phyloP scores from a whole-genome alignment of 2,888 invertebrate genomes.

The Eumacrocentrus americanus region DNA sequence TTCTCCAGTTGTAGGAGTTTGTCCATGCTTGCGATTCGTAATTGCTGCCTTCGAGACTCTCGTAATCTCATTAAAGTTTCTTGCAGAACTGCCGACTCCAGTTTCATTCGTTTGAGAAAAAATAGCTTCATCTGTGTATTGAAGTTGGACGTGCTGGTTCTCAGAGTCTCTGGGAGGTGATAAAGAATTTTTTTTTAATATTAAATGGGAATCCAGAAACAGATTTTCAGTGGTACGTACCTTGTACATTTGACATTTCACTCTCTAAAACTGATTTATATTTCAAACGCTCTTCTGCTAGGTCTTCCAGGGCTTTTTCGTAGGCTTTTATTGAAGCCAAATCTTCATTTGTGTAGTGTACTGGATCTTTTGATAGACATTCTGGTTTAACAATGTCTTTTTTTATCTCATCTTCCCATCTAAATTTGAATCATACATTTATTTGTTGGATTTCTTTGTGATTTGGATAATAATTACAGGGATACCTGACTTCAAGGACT shows the following conservation, averaged over 20 bases:
- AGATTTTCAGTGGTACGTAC: constrained; percentile 30
- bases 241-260: constrained; percentile 71
- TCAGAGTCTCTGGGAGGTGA: constrained; percentile 62
- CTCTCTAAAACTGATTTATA: constrained; percentile 75
- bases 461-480: not conserved
- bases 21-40: constrained; percentile 15
- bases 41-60: constrained; percentile 43
- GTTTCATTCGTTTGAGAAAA: constrained; percentile 66
- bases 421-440: constrained; percentile 38
- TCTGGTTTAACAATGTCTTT: constrained; percentile 79
- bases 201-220: not conserved
- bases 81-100: constrained; percentile 75
- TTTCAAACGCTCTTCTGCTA: constrained; percentile 75
- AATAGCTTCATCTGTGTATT: constrained; percentile 66
- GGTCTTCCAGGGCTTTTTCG: constrained; percentile 71
- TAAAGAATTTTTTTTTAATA: not conserved
- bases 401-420: constrained; percentile 89
- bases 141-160: constrained; percentile 68
- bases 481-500: constrained; percentile 72
- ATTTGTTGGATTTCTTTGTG: not conserved
- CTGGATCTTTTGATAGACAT: constrained; percentile 68
- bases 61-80: constrained; percentile 69
- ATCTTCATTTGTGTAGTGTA: constrained; percentile 77
- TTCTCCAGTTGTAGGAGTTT: constrained; percentile 39
- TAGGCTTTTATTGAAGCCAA: constrained; percentile 72